Base-by-base conservation (phyloP, 2,888 invertebrate genomes). In the Drosophila anomalipes region DNA sequence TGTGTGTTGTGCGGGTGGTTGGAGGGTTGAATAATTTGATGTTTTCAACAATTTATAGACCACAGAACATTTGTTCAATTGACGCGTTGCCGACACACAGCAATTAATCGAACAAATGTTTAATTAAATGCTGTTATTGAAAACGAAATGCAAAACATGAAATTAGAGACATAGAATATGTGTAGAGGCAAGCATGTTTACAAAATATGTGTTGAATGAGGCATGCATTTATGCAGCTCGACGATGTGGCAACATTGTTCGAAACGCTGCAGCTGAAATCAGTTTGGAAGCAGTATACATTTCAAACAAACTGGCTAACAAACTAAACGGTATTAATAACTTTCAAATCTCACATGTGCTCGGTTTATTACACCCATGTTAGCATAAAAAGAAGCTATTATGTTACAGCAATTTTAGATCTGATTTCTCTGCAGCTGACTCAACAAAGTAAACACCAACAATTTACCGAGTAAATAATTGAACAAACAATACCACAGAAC, bases 121-220 rank as follows among this genome's bases (percentile, higher is more conserved):
- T 60, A 83, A 70, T 86, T 84, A 70, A 89, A 80, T 81, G 57
- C 66, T 86, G 86, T 83, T 77, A 77, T 83, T 84, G 81, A 89
- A 82, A 70, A 49, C 49, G n/a, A 78, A 37, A 58, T 41, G 35
- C 39, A 54, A 28, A 54, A 57, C 32, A 65, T 7, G 12, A 49
- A 58, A 52, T 35, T n/a, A 26, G 19, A 60, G 12, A 41, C 10
- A 28, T 19, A 28, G 9, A 41, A 12, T 22, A 12, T 12, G 19
- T 22, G 14, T 22, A 22, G 22, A 19, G 39, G 19, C 33, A 28
- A 32, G 14, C 37, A 52, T 33, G 49, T 26, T 12, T 44, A 26
- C 62, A 39, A 49, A 30, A 14, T 19, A 2, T 51, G 10, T 28
- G 19, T 19, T 47, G 16, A 16, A 47, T 47, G 22, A 9, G 47